phyloP scores from a whole-genome alignment of 2,888 invertebrate species.

The Epinotia brunnichana region DNA sequence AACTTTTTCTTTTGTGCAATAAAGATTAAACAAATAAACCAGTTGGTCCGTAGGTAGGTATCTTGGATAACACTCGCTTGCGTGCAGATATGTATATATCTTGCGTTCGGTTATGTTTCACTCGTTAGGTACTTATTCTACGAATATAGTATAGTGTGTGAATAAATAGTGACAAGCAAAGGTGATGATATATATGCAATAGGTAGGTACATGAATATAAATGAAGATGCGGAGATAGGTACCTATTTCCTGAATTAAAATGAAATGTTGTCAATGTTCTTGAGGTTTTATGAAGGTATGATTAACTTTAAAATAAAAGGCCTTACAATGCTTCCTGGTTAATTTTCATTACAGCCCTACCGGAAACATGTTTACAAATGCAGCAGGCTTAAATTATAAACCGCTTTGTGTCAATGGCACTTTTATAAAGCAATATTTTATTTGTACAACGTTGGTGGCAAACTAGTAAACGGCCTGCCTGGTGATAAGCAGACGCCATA shows the following conservation, averaged over 20 bases:
- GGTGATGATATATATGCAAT: not conserved
- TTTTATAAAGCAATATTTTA: not conserved
- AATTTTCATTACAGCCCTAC: slow-evolving; percentile 7
- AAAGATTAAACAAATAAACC: not conserved
- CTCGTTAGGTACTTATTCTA: not conserved
- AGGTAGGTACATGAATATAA: slow-evolving; percentile 8
- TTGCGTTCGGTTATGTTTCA: not conserved
- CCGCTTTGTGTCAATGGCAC: not conserved
- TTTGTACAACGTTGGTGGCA: not conserved
- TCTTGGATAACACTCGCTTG: not conserved
- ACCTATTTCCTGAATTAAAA: slow-evolving; percentile 7
- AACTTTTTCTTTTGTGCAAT: too few relatives aligned
- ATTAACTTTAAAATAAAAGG: slow-evolving; percentile 33
- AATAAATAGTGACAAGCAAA: not conserved
- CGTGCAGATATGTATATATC: not conserved
- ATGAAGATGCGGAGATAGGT: not conserved
- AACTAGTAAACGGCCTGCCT: not conserved
- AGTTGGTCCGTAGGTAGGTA: not conserved
- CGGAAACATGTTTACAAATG: slow-evolving; percentile 15
- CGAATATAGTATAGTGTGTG: not conserved
- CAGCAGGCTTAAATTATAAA: not conserved
- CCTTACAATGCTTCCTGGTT: slow-evolving; percentile 20
- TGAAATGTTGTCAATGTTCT: slow-evolving; percentile 13
- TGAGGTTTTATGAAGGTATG: slow-evolving; percentile 34
- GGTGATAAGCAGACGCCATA: too few relatives aligned